Conservation (phyloP, 2,797 vertebrate genomes). For the Avahi laniger region DNA sequence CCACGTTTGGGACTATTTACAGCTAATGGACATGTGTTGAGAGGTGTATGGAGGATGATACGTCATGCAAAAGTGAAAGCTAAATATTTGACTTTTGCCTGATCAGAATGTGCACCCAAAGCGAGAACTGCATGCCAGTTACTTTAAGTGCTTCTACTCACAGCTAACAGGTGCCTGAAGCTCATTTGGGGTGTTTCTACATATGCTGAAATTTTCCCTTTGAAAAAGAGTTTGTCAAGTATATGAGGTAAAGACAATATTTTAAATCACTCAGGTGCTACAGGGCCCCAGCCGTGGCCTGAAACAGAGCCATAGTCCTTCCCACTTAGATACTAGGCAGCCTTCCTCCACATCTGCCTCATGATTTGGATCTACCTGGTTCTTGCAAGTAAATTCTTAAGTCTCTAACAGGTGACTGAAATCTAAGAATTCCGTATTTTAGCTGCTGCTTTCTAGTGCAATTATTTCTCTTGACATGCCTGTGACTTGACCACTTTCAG, state of each 20-base stretch:
- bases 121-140: not conserved
- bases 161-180: slow-evolving; percentile 11
- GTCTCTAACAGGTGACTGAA: not conserved
- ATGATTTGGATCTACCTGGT: not conserved
- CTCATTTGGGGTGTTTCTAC: not conserved
- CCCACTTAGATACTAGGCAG: not conserved
- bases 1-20: slow-evolving; percentile 80
- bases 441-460: not conserved
- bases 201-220: not conserved
- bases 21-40: slow-evolving; percentile 82
- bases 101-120: not conserved
- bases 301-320: not conserved
- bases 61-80: slow-evolving; percentile 70
- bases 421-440: not conserved
- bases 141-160: slow-evolving; percentile 30
- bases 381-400: not conserved
- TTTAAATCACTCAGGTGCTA: slow-evolving; percentile 45
- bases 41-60: slow-evolving; percentile 71
- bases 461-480: not conserved
- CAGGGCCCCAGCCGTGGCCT: not conserved
- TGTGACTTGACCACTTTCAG: not conserved
- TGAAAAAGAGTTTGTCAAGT: slow-evolving; percentile 38
- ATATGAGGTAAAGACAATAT: slow-evolving; percentile 11
- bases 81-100: slow-evolving; percentile 71
- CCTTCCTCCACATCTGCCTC: not conserved